phyloP scores from a whole-genome alignment of 2,888 invertebrate genomes.

The Rhagonycha lutea region DNA sequence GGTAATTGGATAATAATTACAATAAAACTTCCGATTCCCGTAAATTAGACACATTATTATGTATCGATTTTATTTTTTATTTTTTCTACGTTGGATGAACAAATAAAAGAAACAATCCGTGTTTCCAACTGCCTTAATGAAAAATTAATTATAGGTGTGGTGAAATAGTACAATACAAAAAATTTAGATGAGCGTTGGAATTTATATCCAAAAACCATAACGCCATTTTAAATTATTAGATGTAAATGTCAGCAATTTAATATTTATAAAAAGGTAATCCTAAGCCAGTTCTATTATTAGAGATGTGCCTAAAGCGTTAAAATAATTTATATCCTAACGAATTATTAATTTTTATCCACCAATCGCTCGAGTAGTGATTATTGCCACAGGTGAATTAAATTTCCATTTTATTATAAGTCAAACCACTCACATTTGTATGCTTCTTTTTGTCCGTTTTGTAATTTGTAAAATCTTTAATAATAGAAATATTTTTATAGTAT shows the following conservation, averaged over 20 bases:
- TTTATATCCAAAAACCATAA: constrained; percentile 4
- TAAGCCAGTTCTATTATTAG: constrained; percentile 10
- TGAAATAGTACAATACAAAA: not conserved
- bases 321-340: constrained; percentile 8
- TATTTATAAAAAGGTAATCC: constrained; percentile 5
- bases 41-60: not conserved
- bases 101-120: not conserved
- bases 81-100: not conserved
- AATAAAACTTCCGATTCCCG: not conserved
- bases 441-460: not conserved
- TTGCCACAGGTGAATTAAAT: constrained; percentile 2
- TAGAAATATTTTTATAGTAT: not conserved
- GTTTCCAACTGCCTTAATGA: not conserved
- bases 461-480: not conserved
- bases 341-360: constrained; percentile 15
- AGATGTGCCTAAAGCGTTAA: constrained; percentile 6
- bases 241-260: constrained; percentile 2
- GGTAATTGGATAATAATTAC: not conserved
- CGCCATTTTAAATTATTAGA: constrained; percentile 4
- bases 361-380: not conserved
- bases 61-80: not conserved
- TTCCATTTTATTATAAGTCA: constrained; percentile 1
- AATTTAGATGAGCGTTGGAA: not conserved
- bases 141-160: not conserved
- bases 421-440: not conserved